A percentile compares a stretch with the other conserved stretches of the same genome.
phyloP scores from a whole-genome alignment of 2,888 invertebrate species.

The Colostygia pectinataria region DNA sequence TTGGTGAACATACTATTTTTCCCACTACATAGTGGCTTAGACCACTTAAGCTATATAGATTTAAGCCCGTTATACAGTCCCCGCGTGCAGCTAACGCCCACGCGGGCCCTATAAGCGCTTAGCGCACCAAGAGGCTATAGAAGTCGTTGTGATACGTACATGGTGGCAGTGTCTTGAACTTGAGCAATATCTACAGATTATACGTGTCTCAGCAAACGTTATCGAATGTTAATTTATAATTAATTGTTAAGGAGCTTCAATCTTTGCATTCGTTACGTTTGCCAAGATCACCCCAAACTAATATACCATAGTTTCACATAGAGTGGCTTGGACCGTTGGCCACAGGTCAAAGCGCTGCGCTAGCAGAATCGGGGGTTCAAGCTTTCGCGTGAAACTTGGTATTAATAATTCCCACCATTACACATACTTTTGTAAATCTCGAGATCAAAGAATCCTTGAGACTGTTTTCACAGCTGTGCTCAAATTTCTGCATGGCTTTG shows the following conservation, averaged over 20 bases:
- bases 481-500: background rate
- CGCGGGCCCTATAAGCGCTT: slow-evolving; percentile 65
- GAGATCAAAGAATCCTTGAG: background rate
- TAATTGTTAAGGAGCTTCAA: too few relatives aligned
- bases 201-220: too few relatives aligned
- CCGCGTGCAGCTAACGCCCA: slow-evolving; percentile 74
- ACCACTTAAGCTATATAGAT: slow-evolving; percentile 36
- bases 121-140: slow-evolving; percentile 71
- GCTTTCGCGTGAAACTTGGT: slow-evolving; percentile 6
- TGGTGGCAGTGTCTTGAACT: slow-evolving; percentile 28
- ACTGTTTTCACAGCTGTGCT: background rate
- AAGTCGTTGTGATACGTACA: slow-evolving; percentile 44
- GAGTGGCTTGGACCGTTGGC: slow-evolving; percentile 14
- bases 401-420: background rate
- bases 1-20: too few relatives aligned
- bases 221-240: too few relatives aligned
- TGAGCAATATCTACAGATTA: too few relatives aligned
- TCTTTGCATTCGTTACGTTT: too few relatives aligned
- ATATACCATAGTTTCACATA: background rate
- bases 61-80: slow-evolving; percentile 71
- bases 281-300: background rate
- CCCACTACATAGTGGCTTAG: slow-evolving; percentile 3
- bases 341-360: slow-evolving; percentile 12
- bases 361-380: slow-evolving; percentile 9
- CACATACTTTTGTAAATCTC: background rate